Conservation (phyloP, 2,113 vertebrate genomes). For the Acrocephalus kingi region DNA sequence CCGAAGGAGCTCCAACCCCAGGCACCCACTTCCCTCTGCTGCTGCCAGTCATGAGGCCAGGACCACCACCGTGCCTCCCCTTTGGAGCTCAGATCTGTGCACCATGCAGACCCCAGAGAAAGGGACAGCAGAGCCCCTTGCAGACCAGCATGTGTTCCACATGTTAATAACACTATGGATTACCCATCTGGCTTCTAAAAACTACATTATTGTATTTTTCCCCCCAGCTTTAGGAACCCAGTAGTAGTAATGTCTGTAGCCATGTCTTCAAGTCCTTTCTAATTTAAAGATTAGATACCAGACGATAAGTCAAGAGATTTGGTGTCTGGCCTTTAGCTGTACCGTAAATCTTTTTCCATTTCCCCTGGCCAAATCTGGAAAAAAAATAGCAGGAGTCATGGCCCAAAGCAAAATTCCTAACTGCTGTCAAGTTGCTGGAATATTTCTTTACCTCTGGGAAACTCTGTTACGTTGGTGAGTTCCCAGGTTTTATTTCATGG, state of each 20-base stretch:
- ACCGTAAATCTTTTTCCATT: constrained; percentile 1
- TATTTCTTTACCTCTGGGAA: background rate
- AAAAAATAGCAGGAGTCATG: background rate
- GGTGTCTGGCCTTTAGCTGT: background rate
- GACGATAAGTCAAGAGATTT: background rate
- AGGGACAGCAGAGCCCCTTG: background rate
- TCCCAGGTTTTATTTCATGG: background rate
- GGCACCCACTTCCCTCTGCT: background rate
- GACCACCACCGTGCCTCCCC: fast-evolving
- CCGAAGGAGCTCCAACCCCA: background rate
- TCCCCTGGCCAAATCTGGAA: background rate
- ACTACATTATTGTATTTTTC: background rate
- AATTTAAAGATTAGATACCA: constrained; percentile 21
- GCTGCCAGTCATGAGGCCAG: background rate
- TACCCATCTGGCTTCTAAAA: background rate
- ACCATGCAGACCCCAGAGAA: background rate
- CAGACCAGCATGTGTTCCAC: background rate
- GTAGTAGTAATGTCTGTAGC: background rate
- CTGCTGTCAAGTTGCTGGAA: background rate
- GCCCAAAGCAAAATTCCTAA: background rate
- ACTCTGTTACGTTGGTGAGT: background rate
- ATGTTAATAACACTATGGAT: background rate
- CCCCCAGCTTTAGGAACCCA: background rate
- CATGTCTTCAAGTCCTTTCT: background rate
- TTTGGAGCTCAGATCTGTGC: background rate